phyloP scores from a whole-genome alignment of 2,113 vertebrate genomes.

The Rutilus rutilus region DNA sequence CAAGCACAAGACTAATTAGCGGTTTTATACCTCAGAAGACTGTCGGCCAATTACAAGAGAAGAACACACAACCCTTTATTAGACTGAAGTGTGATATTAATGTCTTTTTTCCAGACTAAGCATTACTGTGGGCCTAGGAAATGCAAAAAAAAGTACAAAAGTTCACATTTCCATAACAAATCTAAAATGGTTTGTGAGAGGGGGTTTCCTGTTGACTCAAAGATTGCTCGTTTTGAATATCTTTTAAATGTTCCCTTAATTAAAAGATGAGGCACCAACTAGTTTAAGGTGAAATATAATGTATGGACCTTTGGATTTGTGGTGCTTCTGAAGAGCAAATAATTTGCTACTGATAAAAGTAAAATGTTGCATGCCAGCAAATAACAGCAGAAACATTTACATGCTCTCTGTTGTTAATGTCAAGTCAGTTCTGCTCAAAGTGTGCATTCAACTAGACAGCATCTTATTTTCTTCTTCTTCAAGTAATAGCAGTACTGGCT shows the following conservation, averaged over 20 bases:
- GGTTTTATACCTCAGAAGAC: conserved; percentile 32
- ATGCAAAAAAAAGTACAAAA: too few relatives aligned
- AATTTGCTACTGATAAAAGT: not conserved
- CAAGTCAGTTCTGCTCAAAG: not conserved
- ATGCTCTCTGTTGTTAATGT: not conserved
- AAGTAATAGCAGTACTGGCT: not conserved
- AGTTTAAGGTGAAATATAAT: conserved; percentile 9
- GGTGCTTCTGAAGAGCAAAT: not conserved
- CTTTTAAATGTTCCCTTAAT: not conserved
- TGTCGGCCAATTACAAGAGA: conserved; percentile 44
- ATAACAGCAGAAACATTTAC: not conserved
- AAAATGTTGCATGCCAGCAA: not conserved
- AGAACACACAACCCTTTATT: conserved; percentile 17
- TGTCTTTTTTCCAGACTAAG: not conserved
- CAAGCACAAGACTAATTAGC: conserved; percentile 41
- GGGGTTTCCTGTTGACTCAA: not conserved
- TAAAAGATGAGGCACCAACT: not conserved
- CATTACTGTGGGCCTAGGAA: not conserved
- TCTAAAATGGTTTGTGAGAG: not conserved
- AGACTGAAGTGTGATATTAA: conserved; percentile 14
- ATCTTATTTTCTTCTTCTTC: not conserved
- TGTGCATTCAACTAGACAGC: conserved; percentile 12
- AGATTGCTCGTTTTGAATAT: conserved; percentile 22
- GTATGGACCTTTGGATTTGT: conserved; percentile 5
- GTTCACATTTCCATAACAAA: not conserved